Evolutionary conservation across 2,113 vertebrate genomes (phyloP).

Genomic region (Anarrhichthys ocellatus): DNA sequence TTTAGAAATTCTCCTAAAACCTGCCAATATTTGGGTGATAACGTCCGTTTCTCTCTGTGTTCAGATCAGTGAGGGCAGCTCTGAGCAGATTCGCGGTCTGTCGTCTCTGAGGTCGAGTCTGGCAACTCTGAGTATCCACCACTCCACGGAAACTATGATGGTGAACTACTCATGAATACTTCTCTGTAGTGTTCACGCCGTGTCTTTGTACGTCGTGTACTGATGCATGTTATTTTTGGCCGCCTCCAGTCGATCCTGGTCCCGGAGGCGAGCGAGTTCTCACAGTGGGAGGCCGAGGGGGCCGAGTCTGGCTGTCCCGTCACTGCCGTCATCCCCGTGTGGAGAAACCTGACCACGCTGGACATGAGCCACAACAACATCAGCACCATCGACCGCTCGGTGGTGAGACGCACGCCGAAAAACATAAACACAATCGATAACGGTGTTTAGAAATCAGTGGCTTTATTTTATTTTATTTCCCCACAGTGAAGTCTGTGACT

Average conservation of each 20-base stretch:
- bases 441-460: too few species aligned
- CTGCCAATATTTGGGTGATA: neutral
- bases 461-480: too few species aligned
- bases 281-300: constrained; percentile 95
- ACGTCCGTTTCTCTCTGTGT: neutral
- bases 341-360: constrained; percentile 92
- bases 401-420: constrained; percentile 85
- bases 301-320: constrained; percentile 84
- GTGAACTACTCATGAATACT: constrained; percentile 65
- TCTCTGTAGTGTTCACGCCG: fast-evolving
- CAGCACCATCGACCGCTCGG: constrained; percentile 89
- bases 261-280: constrained; percentile 93
- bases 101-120: constrained; percentile 88
- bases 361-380: constrained; percentile 97
- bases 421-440: neutral
- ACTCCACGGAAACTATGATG: constrained; percentile 91
- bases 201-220: neutral
- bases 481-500: neutral
- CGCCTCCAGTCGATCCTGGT: constrained; percentile 89
- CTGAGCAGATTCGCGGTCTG: constrained; percentile 89
- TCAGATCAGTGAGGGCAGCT: constrained; percentile 92
- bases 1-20: neutral
- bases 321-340: constrained; percentile 91
- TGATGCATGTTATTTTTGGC: neutral
- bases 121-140: constrained; percentile 90